Conservation (phyloP, 1,140 invertebrate genomes). For the Sycobia sp. region DNA sequence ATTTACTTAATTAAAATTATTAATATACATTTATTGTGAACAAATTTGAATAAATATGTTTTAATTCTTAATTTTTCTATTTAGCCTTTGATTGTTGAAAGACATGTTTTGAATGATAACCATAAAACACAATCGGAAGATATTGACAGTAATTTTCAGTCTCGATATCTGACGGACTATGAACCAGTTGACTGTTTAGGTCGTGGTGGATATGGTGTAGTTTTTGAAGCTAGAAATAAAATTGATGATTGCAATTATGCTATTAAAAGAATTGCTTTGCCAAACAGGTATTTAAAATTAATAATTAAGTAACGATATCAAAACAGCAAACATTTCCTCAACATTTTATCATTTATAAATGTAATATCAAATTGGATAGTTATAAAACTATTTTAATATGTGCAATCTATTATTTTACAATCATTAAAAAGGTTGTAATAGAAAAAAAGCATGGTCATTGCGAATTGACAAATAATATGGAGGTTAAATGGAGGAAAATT, state of each 20-base stretch:
- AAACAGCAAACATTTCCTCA: no score
- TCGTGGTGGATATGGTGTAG: conserved; percentile 94
- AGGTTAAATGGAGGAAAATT: no score
- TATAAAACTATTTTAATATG: no score
- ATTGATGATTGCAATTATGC: conserved; percentile 95
- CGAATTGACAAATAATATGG: no score
- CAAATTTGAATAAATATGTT: not conserved
- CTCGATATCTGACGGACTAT: conserved; percentile 86
- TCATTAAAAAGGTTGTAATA: no score
- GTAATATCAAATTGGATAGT: no score
- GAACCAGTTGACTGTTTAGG: conserved; percentile 83
- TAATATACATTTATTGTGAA: conserved; percentile 1
- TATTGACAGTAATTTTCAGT: conserved; percentile 61
- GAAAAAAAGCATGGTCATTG: no score
- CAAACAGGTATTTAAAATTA: conserved; percentile 74
- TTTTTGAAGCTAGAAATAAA: conserved; percentile 94
- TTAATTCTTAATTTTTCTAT: conserved; percentile 24
- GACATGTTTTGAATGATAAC: conserved; percentile 51
- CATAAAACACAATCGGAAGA: conserved; percentile 36
- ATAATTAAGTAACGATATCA: no score
- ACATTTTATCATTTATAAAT: no score
- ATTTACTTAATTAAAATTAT: conserved; percentile 17
- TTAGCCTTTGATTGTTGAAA: conserved; percentile 54
- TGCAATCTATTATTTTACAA: no score
- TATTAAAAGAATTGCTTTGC: conserved; percentile 90